Evolutionary conservation across 2,888 invertebrate species (phyloP).

Genomic region (Cecidostiba fungosa): DNA sequence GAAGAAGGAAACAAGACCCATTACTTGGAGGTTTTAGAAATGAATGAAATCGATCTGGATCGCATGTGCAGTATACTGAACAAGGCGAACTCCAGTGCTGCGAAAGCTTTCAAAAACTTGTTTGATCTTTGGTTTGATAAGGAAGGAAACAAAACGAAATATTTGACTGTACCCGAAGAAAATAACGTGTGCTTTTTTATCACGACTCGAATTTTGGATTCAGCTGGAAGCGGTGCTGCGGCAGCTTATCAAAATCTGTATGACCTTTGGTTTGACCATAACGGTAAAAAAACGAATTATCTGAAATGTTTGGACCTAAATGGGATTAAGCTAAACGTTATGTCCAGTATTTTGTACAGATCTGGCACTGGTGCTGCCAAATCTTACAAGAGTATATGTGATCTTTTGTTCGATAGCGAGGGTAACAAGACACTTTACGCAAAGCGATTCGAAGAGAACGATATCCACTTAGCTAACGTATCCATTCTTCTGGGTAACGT

Average conservation of each 20-base stretch:
- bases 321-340: slow-evolving; percentile 68
- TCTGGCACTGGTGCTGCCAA: slow-evolving; percentile 70
- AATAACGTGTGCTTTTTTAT: slow-evolving; percentile 66
- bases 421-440: neutral
- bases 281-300: slow-evolving; percentile 54
- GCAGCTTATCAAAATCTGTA: slow-evolving; percentile 71
- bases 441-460: neutral
- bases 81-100: slow-evolving; percentile 65
- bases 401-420: neutral
- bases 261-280: slow-evolving; percentile 68
- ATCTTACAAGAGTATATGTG: slow-evolving; percentile 67
- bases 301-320: slow-evolving; percentile 62
- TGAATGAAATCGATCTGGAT: slow-evolving; percentile 65
- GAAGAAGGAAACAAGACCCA: slow-evolving; percentile 66
- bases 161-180: slow-evolving; percentile 59
- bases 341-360: slow-evolving; percentile 72
- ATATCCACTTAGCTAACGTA: neutral
- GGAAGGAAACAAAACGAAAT: slow-evolving; percentile 51
- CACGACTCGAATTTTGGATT: slow-evolving; percentile 70
- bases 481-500: neutral
- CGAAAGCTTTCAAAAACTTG: slow-evolving; percentile 70
- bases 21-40: slow-evolving; percentile 52
- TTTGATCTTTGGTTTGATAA: slow-evolving; percentile 68
- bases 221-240: slow-evolving; percentile 67
- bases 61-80: slow-evolving; percentile 68